Evolutionary conservation across 2,888 invertebrate genomes (phyloP), one percentile per base, ranked within the genome.

Genomic region (Spisula subtruncata): DNA sequence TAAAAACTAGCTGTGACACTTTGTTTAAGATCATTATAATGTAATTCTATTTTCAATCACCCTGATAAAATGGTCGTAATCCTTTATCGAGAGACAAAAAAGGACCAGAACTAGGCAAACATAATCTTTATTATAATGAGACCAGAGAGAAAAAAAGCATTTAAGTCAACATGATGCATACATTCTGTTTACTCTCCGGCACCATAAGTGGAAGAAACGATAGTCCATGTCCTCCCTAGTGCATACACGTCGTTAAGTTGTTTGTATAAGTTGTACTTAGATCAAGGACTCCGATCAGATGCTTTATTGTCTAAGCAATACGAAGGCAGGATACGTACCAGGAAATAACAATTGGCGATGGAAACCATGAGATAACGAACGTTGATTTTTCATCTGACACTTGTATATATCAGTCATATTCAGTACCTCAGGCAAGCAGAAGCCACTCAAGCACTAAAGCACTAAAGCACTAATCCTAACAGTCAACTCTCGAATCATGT

Each of bases 241-340:
- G 16, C 48, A 35, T n/a, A n/a, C 32, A 79, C 80, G 51, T 80
- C 79, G 35, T 56, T 60, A 88, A 88, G 87, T 88, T 80, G 79
- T 29, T 20, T 29, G 85, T n/a, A n/a, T n/a, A n/a, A n/a, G n/a
- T n/a, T n/a, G n/a, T 60, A 89, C 88, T 89, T 75, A 25, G 66
- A 85, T 81, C 81, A 12, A 79, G 41, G 56, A 60, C 79, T 83
- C n/a, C 41, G n/a, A 46, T 89, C 81, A 86, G 80, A 60, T 83
- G 86, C 83, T 79, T 86, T 86, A 89, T 89, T 89, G 86, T 86
- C 51, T 66, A 60, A 12, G 83, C 71, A 83, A 83, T 80, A 75
- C 54, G 41, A 81, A n/a, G 83, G 83, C 83, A 86, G 89, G 89
- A 89, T 81, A 51, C 51, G 66, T 6, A 41, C 25, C 71, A 83